A percentile compares a stretch with the other conserved stretches of the same genome.
phyloP scores from a whole-genome alignment of 2,113 vertebrate genomes.

The Proteles cristata region DNA sequence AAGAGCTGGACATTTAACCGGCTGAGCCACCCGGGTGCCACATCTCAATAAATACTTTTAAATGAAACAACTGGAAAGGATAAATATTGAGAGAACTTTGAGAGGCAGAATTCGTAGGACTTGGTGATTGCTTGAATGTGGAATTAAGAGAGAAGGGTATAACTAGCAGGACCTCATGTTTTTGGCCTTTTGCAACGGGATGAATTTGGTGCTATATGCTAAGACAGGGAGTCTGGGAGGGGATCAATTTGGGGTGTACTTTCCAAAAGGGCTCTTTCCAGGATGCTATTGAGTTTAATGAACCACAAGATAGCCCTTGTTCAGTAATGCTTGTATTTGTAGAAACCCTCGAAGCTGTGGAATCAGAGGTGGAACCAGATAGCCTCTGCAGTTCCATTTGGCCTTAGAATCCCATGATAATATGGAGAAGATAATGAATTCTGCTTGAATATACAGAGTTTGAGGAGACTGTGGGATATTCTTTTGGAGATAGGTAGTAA shows the following conservation, averaged over 20 bases:
- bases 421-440: neutral
- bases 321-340: neutral
- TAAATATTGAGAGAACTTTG: neutral
- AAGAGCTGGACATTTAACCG: too few relatives aligned
- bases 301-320: neutral
- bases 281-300: neutral
- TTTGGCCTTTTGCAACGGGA: neutral
- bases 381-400: neutral
- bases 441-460: neutral
- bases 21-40: too few relatives aligned
- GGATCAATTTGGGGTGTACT: neutral
- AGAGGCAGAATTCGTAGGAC: neutral
- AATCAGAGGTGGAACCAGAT: neutral
- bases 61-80: neutral
- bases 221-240: neutral
- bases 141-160: neutral
- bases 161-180: neutral
- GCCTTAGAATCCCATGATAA: neutral
- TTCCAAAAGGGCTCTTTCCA: neutral
- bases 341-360: neutral
- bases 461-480: neutral
- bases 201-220: neutral
- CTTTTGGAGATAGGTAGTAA: neutral
- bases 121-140: neutral
- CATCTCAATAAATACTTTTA: neutral